Percentiles rank a stretch among this genome's conserved stretches.
Conservation (phyloP, 2,797 vertebrate species). For the Lacerta viridis region DNA sequence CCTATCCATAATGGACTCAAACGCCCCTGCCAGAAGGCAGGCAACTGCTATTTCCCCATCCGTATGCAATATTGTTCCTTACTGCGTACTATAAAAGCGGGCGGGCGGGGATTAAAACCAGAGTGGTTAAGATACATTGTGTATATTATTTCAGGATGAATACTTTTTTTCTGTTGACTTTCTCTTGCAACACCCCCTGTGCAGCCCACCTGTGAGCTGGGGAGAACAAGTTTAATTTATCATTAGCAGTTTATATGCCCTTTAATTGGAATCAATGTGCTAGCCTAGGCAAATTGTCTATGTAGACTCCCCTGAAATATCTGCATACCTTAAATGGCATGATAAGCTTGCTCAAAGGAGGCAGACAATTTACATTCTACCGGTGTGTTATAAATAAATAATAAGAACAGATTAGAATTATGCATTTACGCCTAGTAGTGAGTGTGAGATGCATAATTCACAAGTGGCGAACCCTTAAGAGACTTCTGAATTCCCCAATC, state of each 20-base stretch:
- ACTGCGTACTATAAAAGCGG: neutral
- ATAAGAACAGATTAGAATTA: conserved; percentile 80
- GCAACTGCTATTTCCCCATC: neutral
- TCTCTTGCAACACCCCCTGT: conserved; percentile 43
- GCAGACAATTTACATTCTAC: conserved; percentile 72
- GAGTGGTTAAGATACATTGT: conserved; percentile 65
- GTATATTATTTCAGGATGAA: conserved; percentile 67
- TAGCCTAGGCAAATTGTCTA: conserved; percentile 59
- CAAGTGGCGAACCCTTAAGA: conserved; percentile 69
- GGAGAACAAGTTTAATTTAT: conserved; percentile 63
- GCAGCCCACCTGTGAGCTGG: conserved; percentile 47
- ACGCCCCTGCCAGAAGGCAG: neutral
- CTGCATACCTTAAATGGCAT: conserved; percentile 58
- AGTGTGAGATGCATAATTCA: conserved; percentile 75
- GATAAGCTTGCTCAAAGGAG: conserved; percentile 67
- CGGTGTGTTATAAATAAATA: conserved; percentile 73
- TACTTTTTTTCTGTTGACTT: conserved; percentile 67
- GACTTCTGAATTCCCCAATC: conserved; percentile 45
- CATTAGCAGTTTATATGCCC: conserved; percentile 65
- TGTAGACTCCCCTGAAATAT: conserved; percentile 57
- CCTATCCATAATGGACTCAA: neutral
- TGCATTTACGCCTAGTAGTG: conserved; percentile 70
- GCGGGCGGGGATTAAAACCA: conserved; percentile 1
- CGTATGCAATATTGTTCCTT: conserved; percentile 54
- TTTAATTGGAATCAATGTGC: conserved; percentile 67